These are phyloP conservation scores for Adelosebastes latens DNA, from an alignment of 2,797 vertebrate species.

Conservation along the genomic window DNA sequence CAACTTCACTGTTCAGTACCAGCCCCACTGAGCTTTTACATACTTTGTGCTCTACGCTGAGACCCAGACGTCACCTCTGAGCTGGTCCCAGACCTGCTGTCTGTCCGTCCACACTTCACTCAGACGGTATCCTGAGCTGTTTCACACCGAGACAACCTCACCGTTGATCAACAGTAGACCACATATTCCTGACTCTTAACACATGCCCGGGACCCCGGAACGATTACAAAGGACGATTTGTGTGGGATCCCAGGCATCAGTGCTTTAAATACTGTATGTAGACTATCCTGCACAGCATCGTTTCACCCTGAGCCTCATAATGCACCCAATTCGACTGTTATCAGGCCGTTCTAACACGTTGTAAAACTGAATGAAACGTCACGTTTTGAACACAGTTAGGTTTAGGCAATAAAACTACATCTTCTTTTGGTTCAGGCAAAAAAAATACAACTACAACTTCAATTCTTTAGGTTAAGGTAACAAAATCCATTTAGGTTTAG, in stretches of 20 bases:
- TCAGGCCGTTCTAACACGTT: too few relatives aligned
- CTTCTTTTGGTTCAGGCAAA: too few relatives aligned
- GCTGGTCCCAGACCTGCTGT: slow-evolving; percentile 14
- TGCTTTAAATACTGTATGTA: not conserved
- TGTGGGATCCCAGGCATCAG: not conserved
- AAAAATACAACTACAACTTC: too few relatives aligned
- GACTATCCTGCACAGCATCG: not conserved
- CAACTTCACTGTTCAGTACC: not conserved
- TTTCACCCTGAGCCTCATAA: not conserved
- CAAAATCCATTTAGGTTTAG: too few relatives aligned
- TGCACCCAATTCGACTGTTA: too few relatives aligned
- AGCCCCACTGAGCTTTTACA: slow-evolving; percentile 5
- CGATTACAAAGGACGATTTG: not conserved
- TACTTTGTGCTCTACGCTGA: not conserved
- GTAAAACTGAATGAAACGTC: too few relatives aligned
- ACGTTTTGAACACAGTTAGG: too few relatives aligned
- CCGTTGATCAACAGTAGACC: not conserved
- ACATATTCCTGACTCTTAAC: not conserved
- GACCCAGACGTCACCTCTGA: slow-evolving; percentile 12
- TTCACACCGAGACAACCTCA: not conserved
- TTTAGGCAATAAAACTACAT: fast-evolving
- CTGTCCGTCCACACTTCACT: not conserved
- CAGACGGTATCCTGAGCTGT: not conserved
- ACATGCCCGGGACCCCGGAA: not conserved
- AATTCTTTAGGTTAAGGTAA: too few relatives aligned